Conservation (phyloP, 2,797 vertebrate species). For the Spinibarbus caldwelli region DNA sequence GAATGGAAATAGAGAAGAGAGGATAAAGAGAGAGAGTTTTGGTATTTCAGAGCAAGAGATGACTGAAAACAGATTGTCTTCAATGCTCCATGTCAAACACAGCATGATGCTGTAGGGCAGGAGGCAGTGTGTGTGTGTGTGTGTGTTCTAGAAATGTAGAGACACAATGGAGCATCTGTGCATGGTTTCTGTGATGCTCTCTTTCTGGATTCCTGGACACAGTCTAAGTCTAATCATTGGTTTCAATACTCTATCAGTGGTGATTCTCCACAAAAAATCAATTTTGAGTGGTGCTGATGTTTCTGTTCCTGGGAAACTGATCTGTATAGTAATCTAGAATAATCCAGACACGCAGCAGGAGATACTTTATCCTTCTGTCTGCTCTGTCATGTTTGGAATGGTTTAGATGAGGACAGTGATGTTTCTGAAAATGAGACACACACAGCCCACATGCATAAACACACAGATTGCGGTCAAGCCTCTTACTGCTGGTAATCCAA, state of each 20-base stretch:
- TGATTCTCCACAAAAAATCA: background rate
- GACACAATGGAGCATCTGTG: conserved; percentile 20
- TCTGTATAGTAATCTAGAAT: background rate
- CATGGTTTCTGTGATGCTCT: background rate
- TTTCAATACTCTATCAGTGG: background rate
- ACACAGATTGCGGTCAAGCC: conserved; percentile 38
- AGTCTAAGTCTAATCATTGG: background rate
- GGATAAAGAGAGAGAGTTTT: background rate
- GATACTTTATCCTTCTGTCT: background rate
- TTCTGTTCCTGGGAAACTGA: conserved; percentile 13
- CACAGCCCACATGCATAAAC: background rate
- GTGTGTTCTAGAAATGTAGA: conserved; percentile 4
- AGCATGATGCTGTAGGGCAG: conserved; percentile 28
- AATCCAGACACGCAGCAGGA: background rate
- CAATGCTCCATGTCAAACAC: conserved; percentile 9
- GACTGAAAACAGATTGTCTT: conserved; percentile 36
- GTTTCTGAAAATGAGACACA: background rate
- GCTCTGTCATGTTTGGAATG: background rate
- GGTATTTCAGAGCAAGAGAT: background rate
- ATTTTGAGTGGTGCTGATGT: background rate
- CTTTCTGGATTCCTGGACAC: background rate
- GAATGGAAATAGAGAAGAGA: background rate
- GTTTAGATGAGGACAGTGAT: background rate
- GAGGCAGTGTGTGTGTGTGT: background rate
- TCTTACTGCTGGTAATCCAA: conserved; percentile 49